A percentile compares a stretch with the other conserved stretches of the same genome.
These are phyloP conservation scores for Drosophila recens DNA, from an alignment of 2,888 invertebrate species.

Conservation along the genomic window DNA sequence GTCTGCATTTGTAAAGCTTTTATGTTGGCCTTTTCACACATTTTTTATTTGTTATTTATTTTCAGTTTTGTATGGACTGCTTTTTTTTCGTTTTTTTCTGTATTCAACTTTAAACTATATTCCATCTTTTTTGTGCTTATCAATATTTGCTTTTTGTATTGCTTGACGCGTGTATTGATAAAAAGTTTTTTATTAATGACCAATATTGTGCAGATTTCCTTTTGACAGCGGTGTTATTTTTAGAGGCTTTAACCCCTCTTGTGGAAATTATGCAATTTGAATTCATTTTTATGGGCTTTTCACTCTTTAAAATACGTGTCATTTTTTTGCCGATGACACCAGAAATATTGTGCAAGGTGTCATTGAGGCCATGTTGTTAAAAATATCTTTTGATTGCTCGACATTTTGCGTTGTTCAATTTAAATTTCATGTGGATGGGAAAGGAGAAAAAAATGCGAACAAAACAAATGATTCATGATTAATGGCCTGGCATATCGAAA, in stretches of 20 bases:
- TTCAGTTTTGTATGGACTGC: constrained; percentile 41
- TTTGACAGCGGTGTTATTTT: constrained; percentile 67
- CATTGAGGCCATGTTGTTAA: constrained; percentile 38
- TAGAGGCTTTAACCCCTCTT: constrained; percentile 22
- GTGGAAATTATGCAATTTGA: constrained; percentile 46
- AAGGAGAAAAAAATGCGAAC: constrained; percentile 22
- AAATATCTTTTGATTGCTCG: constrained; percentile 47
- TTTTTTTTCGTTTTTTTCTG: constrained; percentile 16
- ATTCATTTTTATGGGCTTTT: constrained; percentile 55
- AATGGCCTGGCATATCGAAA: constrained; percentile 51
- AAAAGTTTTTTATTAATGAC: constrained; percentile 74
- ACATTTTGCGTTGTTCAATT: constrained; percentile 57
- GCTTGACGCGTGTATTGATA: constrained; percentile 37
- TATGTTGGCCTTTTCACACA: constrained; percentile 66
- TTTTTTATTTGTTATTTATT: constrained; percentile 50
- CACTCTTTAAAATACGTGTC: constrained; percentile 39
- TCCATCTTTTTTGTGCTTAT: constrained; percentile 58
- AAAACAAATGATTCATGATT: constrained; percentile 56
- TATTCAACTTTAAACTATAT: constrained; percentile 45
- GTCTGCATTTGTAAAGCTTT: constrained; percentile 35
- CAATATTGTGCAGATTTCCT: constrained; percentile 74
- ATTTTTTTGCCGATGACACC: constrained; percentile 24
- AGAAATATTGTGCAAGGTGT: constrained; percentile 30
- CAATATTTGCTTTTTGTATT: constrained; percentile 71
- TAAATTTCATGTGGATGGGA: constrained; percentile 42